Conservation (phyloP, 2,888 invertebrate genomes). For the Netelia virgata region DNA sequence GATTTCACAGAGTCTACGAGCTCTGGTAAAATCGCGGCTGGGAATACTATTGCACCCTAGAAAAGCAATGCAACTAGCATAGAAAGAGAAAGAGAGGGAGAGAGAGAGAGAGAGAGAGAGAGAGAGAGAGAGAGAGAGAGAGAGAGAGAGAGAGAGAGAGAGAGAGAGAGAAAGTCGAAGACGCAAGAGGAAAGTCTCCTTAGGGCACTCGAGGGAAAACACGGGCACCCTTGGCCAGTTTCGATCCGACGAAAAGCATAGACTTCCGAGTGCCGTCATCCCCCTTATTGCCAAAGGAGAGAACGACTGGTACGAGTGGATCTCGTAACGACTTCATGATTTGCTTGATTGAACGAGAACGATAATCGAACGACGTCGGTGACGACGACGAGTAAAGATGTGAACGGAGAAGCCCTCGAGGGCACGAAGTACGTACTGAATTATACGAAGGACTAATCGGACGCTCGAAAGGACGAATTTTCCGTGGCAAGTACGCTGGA, state of each 20-base stretch:
- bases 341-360: slow-evolving; percentile 80
- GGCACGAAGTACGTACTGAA: slow-evolving; percentile 27
- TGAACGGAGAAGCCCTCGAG: slow-evolving; percentile 56
- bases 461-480: slow-evolving; percentile 39
- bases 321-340: slow-evolving; percentile 82
- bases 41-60: slow-evolving; percentile 5
- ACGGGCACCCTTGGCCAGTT: slow-evolving; percentile 71
- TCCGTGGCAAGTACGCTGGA: slow-evolving; percentile 25
- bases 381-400: slow-evolving; percentile 2
- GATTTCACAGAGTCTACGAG: not conserved
- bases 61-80: slow-evolving; percentile 47
- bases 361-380: slow-evolving; percentile 52
- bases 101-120: slow-evolving; percentile 3
- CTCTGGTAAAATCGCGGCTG: slow-evolving; percentile 24
- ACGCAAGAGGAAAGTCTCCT: slow-evolving; percentile 75
- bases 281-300: slow-evolving; percentile 43
- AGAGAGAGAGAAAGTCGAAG: not conserved
- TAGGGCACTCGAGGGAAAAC: slow-evolving; percentile 82
- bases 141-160: slow-evolving; percentile 4
- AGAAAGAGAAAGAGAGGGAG: not conserved
- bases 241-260: slow-evolving; percentile 45
- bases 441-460: slow-evolving; percentile 58
- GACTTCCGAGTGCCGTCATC: slow-evolving; percentile 45
- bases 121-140: not conserved
- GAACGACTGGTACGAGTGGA: slow-evolving; percentile 67